A percentile compares a stretch with the other conserved stretches of the same genome.
phyloP scores from a whole-genome alignment of 1,140 invertebrate genomes.

The Penaeus chinensis region DNA sequence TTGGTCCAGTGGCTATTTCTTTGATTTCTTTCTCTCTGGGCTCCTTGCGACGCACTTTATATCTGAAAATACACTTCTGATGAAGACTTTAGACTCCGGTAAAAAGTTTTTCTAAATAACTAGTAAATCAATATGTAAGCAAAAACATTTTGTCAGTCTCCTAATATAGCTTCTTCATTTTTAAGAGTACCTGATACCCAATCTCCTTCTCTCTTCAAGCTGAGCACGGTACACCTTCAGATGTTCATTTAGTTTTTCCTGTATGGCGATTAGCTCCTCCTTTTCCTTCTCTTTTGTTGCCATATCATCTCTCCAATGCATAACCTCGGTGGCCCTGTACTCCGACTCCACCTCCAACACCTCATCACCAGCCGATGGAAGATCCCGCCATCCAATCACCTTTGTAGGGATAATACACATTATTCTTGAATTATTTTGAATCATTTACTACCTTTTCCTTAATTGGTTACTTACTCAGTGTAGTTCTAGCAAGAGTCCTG shows the following conservation, averaged over 20 bases:
- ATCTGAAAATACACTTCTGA: slow-evolving; percentile 1
- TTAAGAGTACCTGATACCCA: slow-evolving; percentile 67
- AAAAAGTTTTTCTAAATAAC: too few relatives aligned
- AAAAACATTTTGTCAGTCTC: slow-evolving; percentile 11
- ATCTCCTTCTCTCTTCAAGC: slow-evolving; percentile 75
- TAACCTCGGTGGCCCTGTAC: slow-evolving; percentile 79
- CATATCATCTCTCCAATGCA: slow-evolving; percentile 75
- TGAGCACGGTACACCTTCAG: slow-evolving; percentile 75
- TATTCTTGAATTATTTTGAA: too few relatives aligned
- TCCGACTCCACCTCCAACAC: slow-evolving; percentile 86
- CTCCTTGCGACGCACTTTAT: slow-evolving; percentile 18
- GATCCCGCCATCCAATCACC: slow-evolving; percentile 87
- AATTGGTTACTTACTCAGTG: too few relatives aligned
- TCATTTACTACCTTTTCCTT: too few relatives aligned
- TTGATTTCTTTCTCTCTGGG: slow-evolving; percentile 71
- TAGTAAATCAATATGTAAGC: too few relatives aligned
- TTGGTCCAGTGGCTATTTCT: slow-evolving; percentile 68
- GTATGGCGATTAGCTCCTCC: slow-evolving; percentile 75
- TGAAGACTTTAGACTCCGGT: background rate
- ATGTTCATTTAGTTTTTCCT: slow-evolving; percentile 78
- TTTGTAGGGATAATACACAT: background rate
- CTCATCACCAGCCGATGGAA: slow-evolving; percentile 88
- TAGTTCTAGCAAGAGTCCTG: too few relatives aligned
- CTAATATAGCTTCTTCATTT: slow-evolving; percentile 12
- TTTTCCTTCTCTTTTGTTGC: slow-evolving; percentile 75